Base-by-base conservation (phyloP, 2,797 vertebrate genomes). In the Prunella strophiata region DNA sequence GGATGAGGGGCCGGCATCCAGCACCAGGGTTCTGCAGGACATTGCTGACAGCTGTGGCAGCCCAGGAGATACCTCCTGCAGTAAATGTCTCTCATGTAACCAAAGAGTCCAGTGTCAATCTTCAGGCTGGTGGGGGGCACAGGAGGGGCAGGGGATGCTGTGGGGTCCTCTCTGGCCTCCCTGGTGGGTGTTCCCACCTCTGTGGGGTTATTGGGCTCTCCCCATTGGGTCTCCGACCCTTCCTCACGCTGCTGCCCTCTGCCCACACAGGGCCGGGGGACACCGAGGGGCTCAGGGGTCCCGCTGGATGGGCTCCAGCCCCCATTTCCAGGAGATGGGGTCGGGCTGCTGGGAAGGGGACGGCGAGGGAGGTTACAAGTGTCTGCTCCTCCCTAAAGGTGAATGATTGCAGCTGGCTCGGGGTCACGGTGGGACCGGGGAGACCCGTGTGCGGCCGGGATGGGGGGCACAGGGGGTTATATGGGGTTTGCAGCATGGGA, bases 51-150 rank as follows among this genome's bases (percentile, higher is more conserved):
- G 78, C 74, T 57, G 26, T 3, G 2, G 29, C 32, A 9, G 26
- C 61, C 54, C 59, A 16, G 75, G 38, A 82, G 22, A 22, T 66
- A 18, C 32, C 63, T 85, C 27, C 77, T 73, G 55, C 70, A 96
- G 58, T 96, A 96, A 96, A 96, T 45, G 55, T 59, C 36, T 81
- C 32, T 82, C 13, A 48, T 34, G 59, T 42, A 67, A 89, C 80
- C 81, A 51, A 36, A 2, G 7, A 84, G 50, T 40, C 22, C 47
- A 7, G 51, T 66, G 80, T 87, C 59, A 13, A 1, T 78, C n/a
- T 43, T 86, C 4, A 1, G 19, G 38, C 16, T 22, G 9, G 14
- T 6, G 62, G 16, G 32, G 11, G 16, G 7, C 1, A 4, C 55
- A 34, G 54, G 32, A 85, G 38, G 42, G 50, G 19, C 47, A 52